These are phyloP conservation scores for Linyphia triangularis DNA, from an alignment of 2,888 invertebrate species.

Conservation along the genomic window DNA sequence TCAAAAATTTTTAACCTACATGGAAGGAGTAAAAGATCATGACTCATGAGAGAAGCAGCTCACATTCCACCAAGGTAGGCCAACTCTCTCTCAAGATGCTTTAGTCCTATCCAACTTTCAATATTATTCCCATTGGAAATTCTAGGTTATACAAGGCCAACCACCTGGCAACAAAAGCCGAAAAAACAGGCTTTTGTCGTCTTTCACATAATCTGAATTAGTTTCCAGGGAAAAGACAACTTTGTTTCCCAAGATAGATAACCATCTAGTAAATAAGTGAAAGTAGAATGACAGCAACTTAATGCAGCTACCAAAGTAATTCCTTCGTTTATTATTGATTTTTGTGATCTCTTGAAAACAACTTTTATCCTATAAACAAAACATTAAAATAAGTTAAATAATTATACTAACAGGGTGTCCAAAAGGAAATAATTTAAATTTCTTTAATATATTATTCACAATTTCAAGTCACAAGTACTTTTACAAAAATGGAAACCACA, in stretches of 20 bases:
- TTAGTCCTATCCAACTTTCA: constrained; percentile 81
- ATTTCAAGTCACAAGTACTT: too few species aligned
- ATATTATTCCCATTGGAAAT: constrained; percentile 54
- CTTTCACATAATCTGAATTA: constrained; percentile 94
- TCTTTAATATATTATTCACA: too few species aligned
- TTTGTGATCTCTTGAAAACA: too few species aligned
- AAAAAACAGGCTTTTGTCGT: constrained; percentile 90
- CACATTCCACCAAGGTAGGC: constrained; percentile 94
- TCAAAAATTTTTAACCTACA: constrained; percentile 80
- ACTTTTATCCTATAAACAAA: too few species aligned
- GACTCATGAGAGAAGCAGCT: constrained; percentile 92
- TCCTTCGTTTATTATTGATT: too few species aligned
- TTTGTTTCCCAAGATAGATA: constrained; percentile 86
- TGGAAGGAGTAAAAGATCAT: constrained; percentile 86
- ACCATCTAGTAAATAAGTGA: too few species aligned
- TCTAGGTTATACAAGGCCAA: constrained; percentile 76
- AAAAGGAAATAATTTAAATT: too few species aligned
- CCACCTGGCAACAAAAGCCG: constrained; percentile 84
- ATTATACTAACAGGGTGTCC: too few species aligned
- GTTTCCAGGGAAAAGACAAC: constrained; percentile 97
- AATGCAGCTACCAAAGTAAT: too few species aligned
- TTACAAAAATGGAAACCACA: too few species aligned
- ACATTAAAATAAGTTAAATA: too few species aligned
- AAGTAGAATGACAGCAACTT: too few species aligned
- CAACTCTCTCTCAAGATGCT: constrained; percentile 92